Conservation (phyloP, 2,113 vertebrate species). For the Neolamprologus caudopunctatus region DNA sequence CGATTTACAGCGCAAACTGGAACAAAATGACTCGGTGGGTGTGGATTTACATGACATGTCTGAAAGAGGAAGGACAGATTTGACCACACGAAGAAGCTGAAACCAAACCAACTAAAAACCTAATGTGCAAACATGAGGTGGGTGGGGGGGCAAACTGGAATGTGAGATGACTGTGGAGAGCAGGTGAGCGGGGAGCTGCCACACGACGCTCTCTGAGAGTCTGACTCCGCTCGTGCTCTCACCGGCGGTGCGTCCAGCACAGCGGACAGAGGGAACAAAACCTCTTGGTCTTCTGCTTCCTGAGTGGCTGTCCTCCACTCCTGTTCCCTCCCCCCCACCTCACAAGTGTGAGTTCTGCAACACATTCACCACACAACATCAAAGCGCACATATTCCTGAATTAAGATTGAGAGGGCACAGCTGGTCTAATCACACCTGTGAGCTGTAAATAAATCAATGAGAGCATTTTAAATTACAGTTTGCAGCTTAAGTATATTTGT, state of each 20-base stretch:
- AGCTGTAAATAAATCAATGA: neutral
- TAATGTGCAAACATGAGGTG: neutral
- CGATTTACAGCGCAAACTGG: accelerated
- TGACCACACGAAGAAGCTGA: neutral
- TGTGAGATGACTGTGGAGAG: neutral
- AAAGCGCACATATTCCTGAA: neutral
- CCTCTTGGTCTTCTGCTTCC: neutral
- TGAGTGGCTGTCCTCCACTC: neutral
- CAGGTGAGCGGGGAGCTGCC: neutral
- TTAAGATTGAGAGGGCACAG: neutral
- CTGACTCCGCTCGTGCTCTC: neutral
- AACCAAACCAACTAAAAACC: neutral
- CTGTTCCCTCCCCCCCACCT: neutral
- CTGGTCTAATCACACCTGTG: neutral
- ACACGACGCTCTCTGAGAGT: neutral
- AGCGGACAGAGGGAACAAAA: accelerated
- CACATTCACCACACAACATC: neutral
- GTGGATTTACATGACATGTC: neutral
- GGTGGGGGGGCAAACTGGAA: neutral
- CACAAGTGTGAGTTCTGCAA: neutral
- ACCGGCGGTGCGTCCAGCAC: neutral
- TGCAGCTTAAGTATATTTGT: neutral
- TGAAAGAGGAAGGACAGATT: neutral
- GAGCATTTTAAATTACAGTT: neutral
- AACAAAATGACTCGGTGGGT: neutral